phyloP scores from a whole-genome alignment of 1,140 invertebrate genomes.

The Drosophila watanabei region DNA sequence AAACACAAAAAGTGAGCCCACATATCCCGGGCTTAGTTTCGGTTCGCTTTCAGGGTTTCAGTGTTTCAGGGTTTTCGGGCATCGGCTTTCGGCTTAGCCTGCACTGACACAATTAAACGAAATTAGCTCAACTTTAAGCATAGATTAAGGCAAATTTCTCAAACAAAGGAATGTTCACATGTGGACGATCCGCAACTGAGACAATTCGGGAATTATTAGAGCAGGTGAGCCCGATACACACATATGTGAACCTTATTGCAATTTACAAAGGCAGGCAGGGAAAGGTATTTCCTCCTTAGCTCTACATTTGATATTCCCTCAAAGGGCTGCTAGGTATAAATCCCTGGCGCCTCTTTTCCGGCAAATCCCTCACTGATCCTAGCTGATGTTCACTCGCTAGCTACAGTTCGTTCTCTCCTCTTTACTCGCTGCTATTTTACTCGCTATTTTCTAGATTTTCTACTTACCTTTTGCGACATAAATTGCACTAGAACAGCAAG shows the following conservation, averaged over 20 bases:
- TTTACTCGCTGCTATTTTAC: background rate
- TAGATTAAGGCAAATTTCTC: constrained; percentile 75
- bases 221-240: constrained; percentile 46
- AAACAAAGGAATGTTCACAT: constrained; percentile 25
- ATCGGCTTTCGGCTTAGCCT: constrained; percentile 44
- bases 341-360: constrained; percentile 66
- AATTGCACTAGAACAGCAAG: constrained; percentile 66
- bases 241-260: constrained; percentile 11
- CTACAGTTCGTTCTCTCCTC: background rate
- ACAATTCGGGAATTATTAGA: constrained; percentile 70
- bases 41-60: constrained; percentile 3
- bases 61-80: constrained; percentile 2
- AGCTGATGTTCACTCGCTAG: constrained; percentile 7
- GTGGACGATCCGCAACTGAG: background rate
- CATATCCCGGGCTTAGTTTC: constrained; percentile 36
- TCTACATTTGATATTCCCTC: constrained; percentile 6
- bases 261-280: constrained; percentile 31
- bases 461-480: constrained; percentile 68
- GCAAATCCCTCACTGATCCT: constrained; percentile 55
- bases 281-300: background rate
- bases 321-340: constrained; percentile 49
- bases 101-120: constrained; percentile 81
- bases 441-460: background rate
- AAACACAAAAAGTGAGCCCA: constrained; percentile 72
- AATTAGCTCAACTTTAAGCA: constrained; percentile 84